phyloP scores from a whole-genome alignment of 1,140 invertebrate genomes.

The Gerris buenoi region DNA sequence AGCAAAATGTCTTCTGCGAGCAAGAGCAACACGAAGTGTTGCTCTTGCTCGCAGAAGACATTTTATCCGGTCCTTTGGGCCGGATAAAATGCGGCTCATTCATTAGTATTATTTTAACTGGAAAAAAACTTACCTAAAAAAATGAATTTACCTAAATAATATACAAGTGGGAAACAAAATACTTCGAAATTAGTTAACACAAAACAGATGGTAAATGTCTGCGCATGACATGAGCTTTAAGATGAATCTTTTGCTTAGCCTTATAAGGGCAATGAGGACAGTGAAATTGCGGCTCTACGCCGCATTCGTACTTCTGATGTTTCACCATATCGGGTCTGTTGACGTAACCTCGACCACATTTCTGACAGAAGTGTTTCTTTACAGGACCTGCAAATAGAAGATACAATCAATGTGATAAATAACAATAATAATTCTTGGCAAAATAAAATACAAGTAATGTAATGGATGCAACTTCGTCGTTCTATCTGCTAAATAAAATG shows the following conservation, averaged over 20 bases:
- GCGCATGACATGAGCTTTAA: constrained; percentile 28
- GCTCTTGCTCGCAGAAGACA: too few relatives aligned
- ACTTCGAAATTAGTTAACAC: too few relatives aligned
- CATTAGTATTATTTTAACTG: constrained; percentile 6
- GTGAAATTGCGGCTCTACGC: constrained; percentile 26
- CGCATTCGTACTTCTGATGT: constrained; percentile 43
- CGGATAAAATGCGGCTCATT: too few relatives aligned
- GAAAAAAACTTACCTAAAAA: constrained; percentile 9
- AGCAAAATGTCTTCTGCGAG: too few relatives aligned
- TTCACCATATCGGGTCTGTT: constrained; percentile 13
- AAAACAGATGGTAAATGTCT: constrained; percentile 19
- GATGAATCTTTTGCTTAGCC: constrained; percentile 35
- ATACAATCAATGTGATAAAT: neutral
- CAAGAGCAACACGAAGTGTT: too few relatives aligned
- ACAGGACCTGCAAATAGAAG: neutral
- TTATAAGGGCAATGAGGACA: constrained; percentile 28
- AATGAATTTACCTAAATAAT: neutral
- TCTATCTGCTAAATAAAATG: too few relatives aligned
- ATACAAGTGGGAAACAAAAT: neutral
- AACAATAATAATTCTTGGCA: too few relatives aligned
- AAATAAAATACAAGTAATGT: constrained; percentile 23
- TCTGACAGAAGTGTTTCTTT: constrained; percentile 10
- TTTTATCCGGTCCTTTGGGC: too few relatives aligned
- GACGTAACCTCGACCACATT: constrained; percentile 18
- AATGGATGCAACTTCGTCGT: constrained; percentile 34